Evolutionary conservation across 92 coral and sea anemone species (phyloP), one percentile per base, ranked within the genome.

Genomic region (Paragorgia papillata): DNA sequence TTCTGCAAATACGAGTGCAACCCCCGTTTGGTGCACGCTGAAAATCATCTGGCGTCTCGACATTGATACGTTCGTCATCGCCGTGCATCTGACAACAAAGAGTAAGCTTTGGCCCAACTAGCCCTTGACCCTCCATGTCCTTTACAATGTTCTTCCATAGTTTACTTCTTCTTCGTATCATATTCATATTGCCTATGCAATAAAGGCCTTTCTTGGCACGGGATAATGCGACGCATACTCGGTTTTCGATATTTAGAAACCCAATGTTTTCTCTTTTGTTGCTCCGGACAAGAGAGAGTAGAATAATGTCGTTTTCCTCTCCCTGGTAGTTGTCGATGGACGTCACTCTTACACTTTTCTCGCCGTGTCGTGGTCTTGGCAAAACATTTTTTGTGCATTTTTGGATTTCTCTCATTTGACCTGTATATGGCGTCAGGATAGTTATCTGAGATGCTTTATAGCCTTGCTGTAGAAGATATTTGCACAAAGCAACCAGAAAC

Each of bases 291-390:
- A 92, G 82, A 9, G 97, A 92, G 22, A 92, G 83, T 58, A 92
- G 77, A 57, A 92, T 78, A 85, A 92, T 87, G 62, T 92, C 95
- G 41, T 78, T 92, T 76, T 92, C 97, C 39, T 92, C 92, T 9
- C 97, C 97, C 71, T 92, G 97, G 66, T 69, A 92, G 79, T 89
- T 92, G 74, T 92, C 97, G 10, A 92, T 88, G 20, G 90, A 89
- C 7, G 90, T 55, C 37, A 88, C 56, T 13, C 97, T 86, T 22
- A 51, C 58, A 17, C n/a, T 22, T 22, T 51, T 51, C 6, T 17
- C 20, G 58, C 21, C 58, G 26, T 6, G 58, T 22, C 7, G 58
- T 4, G 58, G 58, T 37, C 43, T 37, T 4, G 43, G 43, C 10
- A 53, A 53, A 53, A 18, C 58, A 4, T 17, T 17, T 15, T 3